Evolutionary conservation across 2,113 vertebrate species (phyloP).

Genomic region (Cebidichthys violaceus): DNA sequence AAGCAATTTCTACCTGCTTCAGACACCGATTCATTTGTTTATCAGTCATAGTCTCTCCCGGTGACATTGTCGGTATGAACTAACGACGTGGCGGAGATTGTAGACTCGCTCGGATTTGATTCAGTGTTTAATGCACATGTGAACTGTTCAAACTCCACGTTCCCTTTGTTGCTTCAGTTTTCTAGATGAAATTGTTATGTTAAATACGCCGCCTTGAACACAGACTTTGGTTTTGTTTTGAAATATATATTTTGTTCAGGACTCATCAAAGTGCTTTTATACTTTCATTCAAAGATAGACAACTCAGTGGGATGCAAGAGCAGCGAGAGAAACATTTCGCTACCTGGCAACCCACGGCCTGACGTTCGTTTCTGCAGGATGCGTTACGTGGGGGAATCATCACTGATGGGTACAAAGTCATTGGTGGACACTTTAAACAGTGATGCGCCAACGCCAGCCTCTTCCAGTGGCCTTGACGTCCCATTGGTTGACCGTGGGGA

Average conservation of each 20-base stretch:
- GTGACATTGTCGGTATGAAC: neutral
- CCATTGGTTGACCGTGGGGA: constrained; percentile 18
- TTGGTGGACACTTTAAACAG: constrained; percentile 21
- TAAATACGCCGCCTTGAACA: neutral
- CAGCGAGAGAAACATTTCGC: neutral
- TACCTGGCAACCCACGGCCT: neutral
- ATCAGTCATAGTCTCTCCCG: neutral
- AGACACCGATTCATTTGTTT: neutral
- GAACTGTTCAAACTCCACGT: neutral
- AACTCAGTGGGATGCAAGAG: neutral
- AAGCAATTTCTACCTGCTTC: constrained; percentile 1
- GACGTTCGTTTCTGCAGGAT: constrained; percentile 20
- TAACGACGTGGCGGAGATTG: neutral
- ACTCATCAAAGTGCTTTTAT: neutral
- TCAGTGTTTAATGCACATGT: neutral
- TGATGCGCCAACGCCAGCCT: constrained; percentile 5
- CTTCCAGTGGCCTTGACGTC: constrained; percentile 38
- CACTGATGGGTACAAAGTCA: constrained; percentile 15
- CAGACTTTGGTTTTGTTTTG: neutral
- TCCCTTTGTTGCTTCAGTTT: neutral
- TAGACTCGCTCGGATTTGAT: constrained; percentile 1
- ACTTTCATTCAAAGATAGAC: too few relatives aligned
- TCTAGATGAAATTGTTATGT: neutral
- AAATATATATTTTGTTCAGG: neutral
- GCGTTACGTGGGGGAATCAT: constrained; percentile 3